A percentile compares a stretch with the other conserved stretches of the same genome.
Evolutionary conservation across 2,797 vertebrate species (phyloP).

Genomic region (Typhlichthys eigenmanni): DNA sequence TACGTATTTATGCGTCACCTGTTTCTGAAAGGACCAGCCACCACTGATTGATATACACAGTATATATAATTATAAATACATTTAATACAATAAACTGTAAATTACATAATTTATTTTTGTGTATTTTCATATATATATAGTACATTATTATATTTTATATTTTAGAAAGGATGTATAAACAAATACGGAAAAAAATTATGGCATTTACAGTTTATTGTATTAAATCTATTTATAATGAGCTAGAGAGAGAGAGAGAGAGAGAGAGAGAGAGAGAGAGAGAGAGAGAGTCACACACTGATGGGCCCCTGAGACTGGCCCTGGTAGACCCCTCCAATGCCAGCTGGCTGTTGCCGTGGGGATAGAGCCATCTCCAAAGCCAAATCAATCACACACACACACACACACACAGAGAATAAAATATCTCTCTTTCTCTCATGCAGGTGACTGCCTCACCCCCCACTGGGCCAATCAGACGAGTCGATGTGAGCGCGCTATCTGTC

Average conservation of each 20-base stretch:
- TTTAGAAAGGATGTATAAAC: too few relatives aligned
- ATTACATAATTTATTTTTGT: too few relatives aligned
- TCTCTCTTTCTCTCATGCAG: constrained; percentile 35
- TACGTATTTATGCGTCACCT: too few relatives aligned
- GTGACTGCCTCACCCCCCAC: constrained; percentile 33
- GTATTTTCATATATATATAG: too few relatives aligned
- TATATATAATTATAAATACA: too few relatives aligned
- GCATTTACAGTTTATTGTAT: too few relatives aligned
- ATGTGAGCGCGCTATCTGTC: constrained; percentile 57
- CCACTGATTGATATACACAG: too few relatives aligned
- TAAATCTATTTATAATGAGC: background rate
- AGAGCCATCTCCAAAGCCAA: constrained; percentile 67
- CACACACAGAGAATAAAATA: background rate
- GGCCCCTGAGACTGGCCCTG: constrained; percentile 53
- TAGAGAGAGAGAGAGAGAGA: constrained; percentile 14
- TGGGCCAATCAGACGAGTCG: constrained; percentile 66
- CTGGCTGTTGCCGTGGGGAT: constrained; percentile 68
- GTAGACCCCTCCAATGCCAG: constrained; percentile 61
- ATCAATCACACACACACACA: constrained; percentile 58
- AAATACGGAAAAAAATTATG: too few relatives aligned
- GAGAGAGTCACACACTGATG: constrained; percentile 49
- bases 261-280: constrained; percentile 14
- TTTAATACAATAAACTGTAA: too few relatives aligned
- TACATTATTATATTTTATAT: too few relatives aligned
- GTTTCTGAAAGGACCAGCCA: too few relatives aligned